Conservation (phyloP, 2,113 vertebrate species). For the Grantiella picta region DNA sequence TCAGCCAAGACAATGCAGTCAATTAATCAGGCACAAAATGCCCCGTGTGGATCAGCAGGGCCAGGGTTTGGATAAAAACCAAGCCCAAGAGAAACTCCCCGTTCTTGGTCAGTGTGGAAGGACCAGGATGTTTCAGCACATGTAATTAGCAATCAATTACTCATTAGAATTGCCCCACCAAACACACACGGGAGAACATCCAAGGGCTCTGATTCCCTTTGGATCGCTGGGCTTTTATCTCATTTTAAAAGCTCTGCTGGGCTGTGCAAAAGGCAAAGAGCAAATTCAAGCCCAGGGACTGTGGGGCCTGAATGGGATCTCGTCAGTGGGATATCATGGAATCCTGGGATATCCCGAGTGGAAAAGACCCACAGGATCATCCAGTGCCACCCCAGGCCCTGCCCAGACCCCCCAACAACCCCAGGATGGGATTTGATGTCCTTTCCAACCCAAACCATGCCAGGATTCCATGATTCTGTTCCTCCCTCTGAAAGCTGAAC, state of each 20-base stretch:
- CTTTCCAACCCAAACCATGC: not conserved
- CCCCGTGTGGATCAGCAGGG: not conserved
- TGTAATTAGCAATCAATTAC: conserved; percentile 21
- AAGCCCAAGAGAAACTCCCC: conserved; percentile 12
- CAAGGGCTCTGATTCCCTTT: not conserved
- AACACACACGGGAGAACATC: not conserved
- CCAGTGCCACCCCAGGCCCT: not conserved
- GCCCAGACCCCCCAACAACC: not conserved
- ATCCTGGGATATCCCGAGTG: not conserved
- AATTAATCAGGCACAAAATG: conserved; percentile 30
- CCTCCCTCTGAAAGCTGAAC: not conserved
- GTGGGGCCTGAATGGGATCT: not conserved
- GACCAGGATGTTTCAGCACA: not conserved
- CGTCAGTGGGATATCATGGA: not conserved
- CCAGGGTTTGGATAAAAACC: not conserved
- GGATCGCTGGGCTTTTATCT: not conserved
- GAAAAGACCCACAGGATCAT: accelerated
- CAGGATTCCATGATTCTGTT: not conserved
- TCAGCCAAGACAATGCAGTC: not conserved
- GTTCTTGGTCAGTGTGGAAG: not conserved
- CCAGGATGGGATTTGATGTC: accelerated
- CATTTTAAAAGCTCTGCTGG: not conserved
- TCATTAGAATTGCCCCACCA: not conserved
- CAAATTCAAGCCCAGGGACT: accelerated
- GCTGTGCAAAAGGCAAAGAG: not conserved